phyloP scores from a whole-genome alignment of 2,888 invertebrate genomes.

The Heliothis peltigera region DNA sequence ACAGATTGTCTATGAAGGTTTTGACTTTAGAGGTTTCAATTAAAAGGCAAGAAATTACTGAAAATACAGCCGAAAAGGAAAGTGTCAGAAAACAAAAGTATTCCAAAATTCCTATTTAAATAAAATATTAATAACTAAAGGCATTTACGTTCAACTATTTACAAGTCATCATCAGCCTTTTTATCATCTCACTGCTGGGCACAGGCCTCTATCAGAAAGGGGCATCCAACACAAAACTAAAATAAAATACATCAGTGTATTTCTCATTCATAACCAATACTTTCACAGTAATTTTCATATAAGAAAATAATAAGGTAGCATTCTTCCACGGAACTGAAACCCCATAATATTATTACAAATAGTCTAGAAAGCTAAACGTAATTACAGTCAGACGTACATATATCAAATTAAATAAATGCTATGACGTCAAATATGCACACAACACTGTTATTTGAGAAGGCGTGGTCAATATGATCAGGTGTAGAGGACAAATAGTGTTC shows the following conservation, averaged over 20 bases:
- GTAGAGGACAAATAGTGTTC: constrained; percentile 32
- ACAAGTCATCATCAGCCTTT: too few relatives aligned
- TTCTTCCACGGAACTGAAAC: neutral
- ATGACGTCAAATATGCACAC: constrained; percentile 12
- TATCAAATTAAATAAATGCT: constrained; percentile 26
- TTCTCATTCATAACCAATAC: constrained; percentile 1
- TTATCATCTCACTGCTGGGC: too few relatives aligned
- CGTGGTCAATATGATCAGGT: constrained; percentile 43
- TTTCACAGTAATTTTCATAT: constrained; percentile 12
- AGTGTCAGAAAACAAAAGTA: too few relatives aligned
- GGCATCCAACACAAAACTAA: neutral
- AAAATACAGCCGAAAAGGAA: too few relatives aligned
- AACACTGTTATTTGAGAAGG: constrained; percentile 44
- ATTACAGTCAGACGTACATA: constrained; percentile 23
- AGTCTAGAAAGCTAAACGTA: constrained; percentile 16
- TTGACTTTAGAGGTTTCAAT: too few relatives aligned
- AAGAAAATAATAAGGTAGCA: constrained; percentile 12
- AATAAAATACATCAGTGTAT: neutral
- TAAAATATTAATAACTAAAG: too few relatives aligned
- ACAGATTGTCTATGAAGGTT: too few relatives aligned
- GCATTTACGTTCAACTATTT: too few relatives aligned
- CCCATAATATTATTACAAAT: constrained; percentile 29
- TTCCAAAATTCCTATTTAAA: too few relatives aligned
- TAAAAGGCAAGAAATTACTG: too few relatives aligned
- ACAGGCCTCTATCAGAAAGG: too few relatives aligned